phyloP scores from a whole-genome alignment of 2,113 vertebrate species.

The Oreamnos americanus region DNA sequence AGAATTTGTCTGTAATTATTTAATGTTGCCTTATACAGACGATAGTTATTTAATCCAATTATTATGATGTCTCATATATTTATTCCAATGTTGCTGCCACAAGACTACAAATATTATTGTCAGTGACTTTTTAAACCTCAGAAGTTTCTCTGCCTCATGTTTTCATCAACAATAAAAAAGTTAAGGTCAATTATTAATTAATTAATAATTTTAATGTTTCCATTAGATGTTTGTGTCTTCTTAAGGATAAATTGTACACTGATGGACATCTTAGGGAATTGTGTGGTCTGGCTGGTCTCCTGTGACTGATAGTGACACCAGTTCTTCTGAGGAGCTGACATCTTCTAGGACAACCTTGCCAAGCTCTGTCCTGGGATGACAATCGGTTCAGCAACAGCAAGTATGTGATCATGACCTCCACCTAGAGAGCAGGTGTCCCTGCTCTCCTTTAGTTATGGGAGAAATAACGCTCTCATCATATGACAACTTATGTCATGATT shows the following conservation, averaged over 20 bases:
- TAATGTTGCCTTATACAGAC: background rate
- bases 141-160: background rate
- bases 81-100: background rate
- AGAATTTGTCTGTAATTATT: background rate
- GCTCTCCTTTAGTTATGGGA: background rate
- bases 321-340: background rate
- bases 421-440: background rate
- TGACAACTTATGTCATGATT: background rate
- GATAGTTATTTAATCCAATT: background rate
- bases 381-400: background rate
- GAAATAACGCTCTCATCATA: background rate
- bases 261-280: background rate
- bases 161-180: background rate
- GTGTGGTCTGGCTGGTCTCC: background rate
- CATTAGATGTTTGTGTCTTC: background rate
- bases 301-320: background rate
- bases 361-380: background rate
- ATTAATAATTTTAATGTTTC: background rate
- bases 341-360: background rate
- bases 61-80: background rate
- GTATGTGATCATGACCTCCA: background rate
- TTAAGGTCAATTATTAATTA: background rate
- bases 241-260: background rate
- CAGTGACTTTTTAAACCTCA: background rate
- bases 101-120: background rate